Evolutionary conservation across 1,140 invertebrate species (phyloP).

Genomic region (Sitophilus oryzae): DNA sequence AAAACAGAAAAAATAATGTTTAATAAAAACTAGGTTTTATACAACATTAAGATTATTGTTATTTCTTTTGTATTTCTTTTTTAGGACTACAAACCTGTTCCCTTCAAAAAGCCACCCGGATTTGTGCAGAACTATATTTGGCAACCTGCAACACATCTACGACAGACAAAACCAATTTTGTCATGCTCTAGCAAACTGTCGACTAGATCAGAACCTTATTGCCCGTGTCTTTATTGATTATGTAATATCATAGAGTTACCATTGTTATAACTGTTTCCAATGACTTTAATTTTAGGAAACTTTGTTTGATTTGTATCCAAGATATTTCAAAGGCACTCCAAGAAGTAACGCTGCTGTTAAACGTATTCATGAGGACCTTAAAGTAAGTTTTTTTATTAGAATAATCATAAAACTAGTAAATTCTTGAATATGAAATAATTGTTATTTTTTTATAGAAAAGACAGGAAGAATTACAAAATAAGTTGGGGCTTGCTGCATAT

Average conservation of each 20-base stretch:
- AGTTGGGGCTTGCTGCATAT: constrained; percentile 32
- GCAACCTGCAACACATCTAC: constrained; percentile 33
- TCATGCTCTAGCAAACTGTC: constrained; percentile 18
- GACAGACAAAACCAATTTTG: constrained; percentile 24
- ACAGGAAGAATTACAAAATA: constrained; percentile 30
- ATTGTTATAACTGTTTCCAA: neutral
- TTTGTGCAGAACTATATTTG: constrained; percentile 24
- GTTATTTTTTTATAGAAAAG: constrained; percentile 23
- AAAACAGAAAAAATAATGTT: too few relatives aligned
- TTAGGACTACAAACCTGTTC: constrained; percentile 26
- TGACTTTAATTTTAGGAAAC: neutral
- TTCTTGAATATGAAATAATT: neutral
- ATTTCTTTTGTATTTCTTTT: too few relatives aligned
- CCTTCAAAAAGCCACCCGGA: constrained; percentile 16
- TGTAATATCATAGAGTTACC: constrained; percentile 11
- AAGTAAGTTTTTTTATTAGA: neutral
- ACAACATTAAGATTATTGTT: too few relatives aligned
- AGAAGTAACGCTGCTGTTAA: neutral
- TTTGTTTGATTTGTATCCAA: neutral
- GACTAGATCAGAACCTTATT: constrained; percentile 23
- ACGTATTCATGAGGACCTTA: neutral
- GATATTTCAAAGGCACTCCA: neutral
- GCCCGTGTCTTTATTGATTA: constrained; percentile 29
- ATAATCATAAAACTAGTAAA: neutral
- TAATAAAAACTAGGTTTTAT: too few relatives aligned